A percentile compares a stretch with the other conserved stretches of the same genome.
phyloP scores from a whole-genome alignment of 2,888 invertebrate species.

The Proisotoma minuta region DNA sequence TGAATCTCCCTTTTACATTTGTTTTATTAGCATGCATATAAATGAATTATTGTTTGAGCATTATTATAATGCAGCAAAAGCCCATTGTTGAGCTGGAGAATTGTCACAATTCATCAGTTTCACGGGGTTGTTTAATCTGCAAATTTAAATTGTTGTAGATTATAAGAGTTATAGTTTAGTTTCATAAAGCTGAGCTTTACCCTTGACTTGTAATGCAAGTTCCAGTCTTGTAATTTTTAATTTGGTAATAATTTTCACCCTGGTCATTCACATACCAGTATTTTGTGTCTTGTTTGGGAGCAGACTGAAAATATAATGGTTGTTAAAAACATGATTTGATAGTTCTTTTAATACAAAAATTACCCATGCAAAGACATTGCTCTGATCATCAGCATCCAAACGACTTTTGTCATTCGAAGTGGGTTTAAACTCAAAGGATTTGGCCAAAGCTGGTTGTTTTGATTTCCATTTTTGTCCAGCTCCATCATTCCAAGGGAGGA shows the following conservation, averaged over 20 bases:
- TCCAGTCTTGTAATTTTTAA: conserved; percentile 19
- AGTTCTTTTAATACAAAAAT: not conserved
- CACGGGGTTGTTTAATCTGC: conserved; percentile 10
- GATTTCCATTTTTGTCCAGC: conserved; percentile 26
- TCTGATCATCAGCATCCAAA: conserved; percentile 8
- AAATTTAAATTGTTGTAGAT: not conserved
- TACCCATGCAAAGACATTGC: conserved; percentile 16
- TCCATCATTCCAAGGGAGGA: conserved; percentile 8
- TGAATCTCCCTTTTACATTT: too few species aligned
- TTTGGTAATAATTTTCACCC: conserved; percentile 20
- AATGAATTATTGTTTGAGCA: too few species aligned
- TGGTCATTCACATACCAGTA: conserved; percentile 24
- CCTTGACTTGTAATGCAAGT: conserved; percentile 27
- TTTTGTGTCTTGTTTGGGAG: conserved; percentile 14
- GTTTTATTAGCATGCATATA: too few species aligned
- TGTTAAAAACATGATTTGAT: not conserved
- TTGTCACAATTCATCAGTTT: conserved; percentile 24
- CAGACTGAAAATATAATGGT: conserved; percentile 5
- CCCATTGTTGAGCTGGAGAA: conserved; percentile 23
- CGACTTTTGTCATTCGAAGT: conserved; percentile 11
- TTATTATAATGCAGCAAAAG: conserved; percentile 23
- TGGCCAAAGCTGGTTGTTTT: conserved; percentile 18
- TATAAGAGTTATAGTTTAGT: not conserved
- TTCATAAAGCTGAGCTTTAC: conserved; percentile 9
- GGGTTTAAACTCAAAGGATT: conserved; percentile 25